Base-by-base conservation (phyloP, 2,888 invertebrate species). In the Encarsia formosa region DNA sequence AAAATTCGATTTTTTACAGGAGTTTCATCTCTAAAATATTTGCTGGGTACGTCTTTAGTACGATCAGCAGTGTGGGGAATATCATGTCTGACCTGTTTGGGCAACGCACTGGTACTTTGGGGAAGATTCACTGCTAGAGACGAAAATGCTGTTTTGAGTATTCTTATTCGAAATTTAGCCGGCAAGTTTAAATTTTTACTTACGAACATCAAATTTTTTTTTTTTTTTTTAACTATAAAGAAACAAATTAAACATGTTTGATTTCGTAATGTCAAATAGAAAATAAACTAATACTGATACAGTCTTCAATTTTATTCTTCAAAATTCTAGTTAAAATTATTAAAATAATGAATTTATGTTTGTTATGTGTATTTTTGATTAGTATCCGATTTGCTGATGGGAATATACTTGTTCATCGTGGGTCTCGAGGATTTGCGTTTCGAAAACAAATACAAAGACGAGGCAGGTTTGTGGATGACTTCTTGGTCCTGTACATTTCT, bases 301-400 rank as follows among this genome's bases (percentile, higher is more conserved):
- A n/a, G n/a, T n/a, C n/a, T n/a, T n/a, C n/a, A 24, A 39, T n/a
- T n/a, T n/a, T n/a, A n/a, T n/a, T n/a, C n/a, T n/a, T n/a, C n/a
- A n/a, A n/a, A n/a, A n/a, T n/a, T 23, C 2, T 39, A 23, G 5
- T 23, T 13, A 20, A 37, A 37, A 5, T 32, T 15, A 4, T 23
- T 34, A 6, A 15, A 39, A 20, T n/a, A 13, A 9, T n/a, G n/a
- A 20, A 35, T 16, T 23, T 4, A 24, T 15, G n/a, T n/a, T n/a
- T n/a, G n/a, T n/a, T n/a, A n/a, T n/a, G n/a, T 9, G 32, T 18
- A 5, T 22, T 24, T 9, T 24, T 40, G 13, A 71, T 34, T 63
- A 81, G 78, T 81, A 22, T 81, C 85, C 11, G 86, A 86, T 65
- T 75, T 84, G 61, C 67, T 86, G 40, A 86, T 86, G 83, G 85